Base-by-base conservation (phyloP, 1,140 invertebrate genomes). In the Hypsibius dujardini region DNA sequence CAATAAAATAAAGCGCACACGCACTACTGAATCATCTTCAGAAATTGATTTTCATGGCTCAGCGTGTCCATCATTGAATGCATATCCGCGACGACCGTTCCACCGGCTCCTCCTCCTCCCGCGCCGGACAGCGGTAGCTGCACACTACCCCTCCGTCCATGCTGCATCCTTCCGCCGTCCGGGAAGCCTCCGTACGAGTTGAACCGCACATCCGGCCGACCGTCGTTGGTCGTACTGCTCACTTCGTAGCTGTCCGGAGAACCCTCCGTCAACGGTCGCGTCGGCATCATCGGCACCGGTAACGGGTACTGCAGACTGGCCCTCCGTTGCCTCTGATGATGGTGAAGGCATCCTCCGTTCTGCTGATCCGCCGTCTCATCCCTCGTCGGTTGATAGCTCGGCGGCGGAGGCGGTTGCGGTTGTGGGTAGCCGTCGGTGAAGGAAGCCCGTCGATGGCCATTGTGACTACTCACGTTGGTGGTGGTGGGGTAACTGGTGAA, bases 171-270 rank as follows among this genome's bases (percentile, higher is more conserved):
- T n/a, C 50, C 50, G 50, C 7, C 50, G 50, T 56, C 7, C 7
- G n/a, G n/a, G n/a, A n/a, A 7, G 50, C n/a, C n/a, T n/a, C 50
- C 50, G 50, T n/a, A 7, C 50, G 50, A n/a, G 50, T 56, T 7
- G 50, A n/a, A n/a, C n/a, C n/a, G n/a, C n/a, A n/a, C n/a, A n/a
- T n/a, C n/a, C n/a, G 50, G 62, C 12, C 62, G 62, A 14, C 42
- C 62, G 3, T 67, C 62, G n/a, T 42, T 42, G 62, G 62, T 67
- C 3, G 62, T 67, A 42, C 62, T 67, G 62, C 12, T 14, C 3
- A 67, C 62, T 42, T 67, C 7, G 42, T 67, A 67, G 42, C 62
- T 67, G 42, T 67, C 62, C 62, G 62, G 62, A 42, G 62, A 67
- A 12, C 62, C 62, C 45, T 67, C 62, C 62, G 62, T 67, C 42